Evolutionary conservation across 2,113 vertebrate genomes (phyloP), one percentile per base, ranked within the genome.

Genomic region (Pelmatolapia mariae): DNA sequence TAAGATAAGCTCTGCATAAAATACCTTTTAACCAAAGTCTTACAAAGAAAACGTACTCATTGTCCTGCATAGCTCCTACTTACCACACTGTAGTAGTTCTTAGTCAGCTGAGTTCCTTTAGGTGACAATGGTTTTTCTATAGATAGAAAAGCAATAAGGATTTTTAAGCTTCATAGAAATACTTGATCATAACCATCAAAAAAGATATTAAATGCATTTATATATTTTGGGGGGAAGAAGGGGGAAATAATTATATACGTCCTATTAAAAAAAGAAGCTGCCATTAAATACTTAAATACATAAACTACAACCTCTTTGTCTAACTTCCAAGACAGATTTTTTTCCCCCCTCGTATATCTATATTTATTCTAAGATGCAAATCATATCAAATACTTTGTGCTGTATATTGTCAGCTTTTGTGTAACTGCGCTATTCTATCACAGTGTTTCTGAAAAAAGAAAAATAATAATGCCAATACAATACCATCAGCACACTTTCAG

Each of bases 51-150:
- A 1, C 6, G 0, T 5, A 57, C 24, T 19, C 4, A 54, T 4
- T 6, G 13, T 8, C 5, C 8, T 8, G 26, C 12, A 36, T 54
- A n/a, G 84, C 11, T 22, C 19, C 7, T 15, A 96, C 98, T 98
- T 95, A 99, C 98, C 97, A 98, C 97, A 83, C 93, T 96, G 94
- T 98, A 99, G 96, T 99, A 99, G 96, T 98, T 99, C 97, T 99
- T 99, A 45, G 98, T 99, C 94, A 99, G 95, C 85, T 97, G 98
- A 91, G 96, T 95, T 86, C 97, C 96, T 95, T 99, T 99, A 12
- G 98, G 98, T 85, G 98, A 99, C 59, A 97, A 93, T 10, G 98
- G 97, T 92, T 98, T 99, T 89, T 99, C 99, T 99, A 95, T 50
- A 86, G 9, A 90, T 73, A 91, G 52, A 86, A 8, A 59, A 57